Evolutionary conservation across 64 coral and sea anemone species (phyloP).

Genomic region (Trachythela sp.): DNA sequence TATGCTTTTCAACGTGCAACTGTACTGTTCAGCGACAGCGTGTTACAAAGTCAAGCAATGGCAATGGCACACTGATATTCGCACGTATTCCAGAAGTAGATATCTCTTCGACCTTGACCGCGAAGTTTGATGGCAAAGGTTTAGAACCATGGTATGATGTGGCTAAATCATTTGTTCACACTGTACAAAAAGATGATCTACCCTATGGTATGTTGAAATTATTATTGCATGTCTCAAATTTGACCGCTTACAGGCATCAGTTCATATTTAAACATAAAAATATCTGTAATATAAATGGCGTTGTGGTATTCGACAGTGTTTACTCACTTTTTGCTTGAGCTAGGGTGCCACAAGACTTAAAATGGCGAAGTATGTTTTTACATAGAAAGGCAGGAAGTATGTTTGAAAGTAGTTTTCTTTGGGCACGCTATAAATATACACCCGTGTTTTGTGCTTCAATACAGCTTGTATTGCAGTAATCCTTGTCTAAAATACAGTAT

Average conservation of each 20-base stretch:
- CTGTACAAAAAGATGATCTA: constrained; percentile 66
- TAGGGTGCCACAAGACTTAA: no score
- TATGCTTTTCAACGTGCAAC: not conserved
- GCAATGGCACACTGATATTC: not conserved
- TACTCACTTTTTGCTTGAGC: no score
- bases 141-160: constrained; percentile 71
- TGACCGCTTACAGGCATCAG: not conserved
- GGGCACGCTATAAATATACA: no score
- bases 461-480: no score
- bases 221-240: not conserved
- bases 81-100: not conserved
- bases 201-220: constrained; percentile 54
- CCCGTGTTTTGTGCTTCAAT: no score
- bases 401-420: no score
- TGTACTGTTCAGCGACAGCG: not conserved
- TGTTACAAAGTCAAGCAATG: not conserved
- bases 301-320: no score
- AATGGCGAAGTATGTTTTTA: no score
- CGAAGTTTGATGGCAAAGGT: constrained; percentile 61
- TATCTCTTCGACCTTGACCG: not conserved
- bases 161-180: constrained; percentile 50
- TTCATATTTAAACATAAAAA: not conserved
- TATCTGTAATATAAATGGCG: not conserved
- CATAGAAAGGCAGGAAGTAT: no score
- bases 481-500: no score